Conservation (phyloP, 2,113 vertebrate genomes). For the Nyctibius bracteatus region DNA sequence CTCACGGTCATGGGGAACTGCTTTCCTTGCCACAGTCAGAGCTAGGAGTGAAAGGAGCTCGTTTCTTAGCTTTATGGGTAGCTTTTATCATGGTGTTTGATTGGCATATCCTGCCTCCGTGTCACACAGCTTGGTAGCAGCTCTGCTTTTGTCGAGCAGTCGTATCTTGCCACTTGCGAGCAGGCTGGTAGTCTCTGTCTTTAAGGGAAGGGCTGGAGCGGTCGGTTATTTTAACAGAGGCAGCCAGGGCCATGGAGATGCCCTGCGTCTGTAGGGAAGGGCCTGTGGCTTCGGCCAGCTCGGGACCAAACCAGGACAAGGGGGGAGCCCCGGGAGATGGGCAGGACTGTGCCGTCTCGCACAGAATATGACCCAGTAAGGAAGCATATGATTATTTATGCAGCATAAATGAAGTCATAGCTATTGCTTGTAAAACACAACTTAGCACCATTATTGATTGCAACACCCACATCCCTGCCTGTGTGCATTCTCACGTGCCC, state of each 20-base stretch:
- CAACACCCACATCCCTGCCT: neutral
- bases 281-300: accelerated
- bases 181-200: neutral
- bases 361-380: neutral
- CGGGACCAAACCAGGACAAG: neutral
- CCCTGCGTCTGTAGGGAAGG: neutral
- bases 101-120: neutral
- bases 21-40: neutral
- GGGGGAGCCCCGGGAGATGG: neutral
- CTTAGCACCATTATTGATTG: neutral
- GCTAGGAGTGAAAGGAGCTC: neutral
- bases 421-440: neutral
- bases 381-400: neutral
- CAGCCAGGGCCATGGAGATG: accelerated
- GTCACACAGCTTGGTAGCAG: neutral
- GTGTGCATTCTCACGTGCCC: accelerated
- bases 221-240: neutral
- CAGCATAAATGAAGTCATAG: neutral
- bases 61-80: neutral
- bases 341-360: accelerated
- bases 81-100: neutral
- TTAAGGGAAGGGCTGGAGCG: neutral
- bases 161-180: neutral
- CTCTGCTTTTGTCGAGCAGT: neutral
- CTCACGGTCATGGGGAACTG: neutral